Percentiles rank a stretch among this genome's conserved stretches.
Conservation (phyloP, 2,113 vertebrate species). For the Dissostichus mawsoni region DNA sequence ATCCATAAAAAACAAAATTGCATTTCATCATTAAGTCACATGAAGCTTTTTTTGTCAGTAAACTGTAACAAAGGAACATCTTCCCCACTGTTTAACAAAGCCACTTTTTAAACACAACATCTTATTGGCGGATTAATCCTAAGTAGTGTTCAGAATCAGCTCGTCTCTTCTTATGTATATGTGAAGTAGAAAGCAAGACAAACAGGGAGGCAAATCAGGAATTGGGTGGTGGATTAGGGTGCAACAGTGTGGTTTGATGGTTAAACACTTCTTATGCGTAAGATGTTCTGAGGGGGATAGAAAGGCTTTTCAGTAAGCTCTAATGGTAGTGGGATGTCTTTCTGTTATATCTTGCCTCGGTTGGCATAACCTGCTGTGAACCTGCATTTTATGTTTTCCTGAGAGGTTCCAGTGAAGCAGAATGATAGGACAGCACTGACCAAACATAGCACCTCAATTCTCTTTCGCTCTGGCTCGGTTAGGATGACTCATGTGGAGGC, state of each 20-base stretch:
- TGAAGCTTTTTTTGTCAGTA: constrained; percentile 23
- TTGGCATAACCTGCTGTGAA: constrained; percentile 61
- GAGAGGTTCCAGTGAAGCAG: constrained; percentile 62
- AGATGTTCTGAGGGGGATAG: constrained; percentile 60
- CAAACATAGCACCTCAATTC: constrained; percentile 46
- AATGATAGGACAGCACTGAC: constrained; percentile 47
- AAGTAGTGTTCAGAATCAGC: constrained; percentile 19
- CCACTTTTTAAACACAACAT: constrained; percentile 32
- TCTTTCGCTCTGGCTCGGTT: constrained; percentile 19
- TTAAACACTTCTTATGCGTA: constrained; percentile 70
- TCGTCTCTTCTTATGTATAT: constrained; percentile 39
- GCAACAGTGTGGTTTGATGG: constrained; percentile 69
- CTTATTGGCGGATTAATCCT: constrained; percentile 50
- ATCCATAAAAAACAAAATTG: constrained; percentile 18
- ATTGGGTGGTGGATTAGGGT: constrained; percentile 60
- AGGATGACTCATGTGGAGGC: constrained; percentile 41
- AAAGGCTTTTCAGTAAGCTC: constrained; percentile 67
- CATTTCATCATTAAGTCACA: constrained; percentile 17
- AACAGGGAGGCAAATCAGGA: constrained; percentile 43
- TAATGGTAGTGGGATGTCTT: constrained; percentile 63
- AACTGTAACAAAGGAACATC: constrained; percentile 38
- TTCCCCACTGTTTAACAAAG: constrained; percentile 6
- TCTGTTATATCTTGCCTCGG: constrained; percentile 49
- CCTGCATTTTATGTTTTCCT: constrained; percentile 55
- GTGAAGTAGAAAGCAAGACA: constrained; percentile 49